Conservation (phyloP, 1,140 invertebrate genomes). For the Drosophila subobscura region DNA sequence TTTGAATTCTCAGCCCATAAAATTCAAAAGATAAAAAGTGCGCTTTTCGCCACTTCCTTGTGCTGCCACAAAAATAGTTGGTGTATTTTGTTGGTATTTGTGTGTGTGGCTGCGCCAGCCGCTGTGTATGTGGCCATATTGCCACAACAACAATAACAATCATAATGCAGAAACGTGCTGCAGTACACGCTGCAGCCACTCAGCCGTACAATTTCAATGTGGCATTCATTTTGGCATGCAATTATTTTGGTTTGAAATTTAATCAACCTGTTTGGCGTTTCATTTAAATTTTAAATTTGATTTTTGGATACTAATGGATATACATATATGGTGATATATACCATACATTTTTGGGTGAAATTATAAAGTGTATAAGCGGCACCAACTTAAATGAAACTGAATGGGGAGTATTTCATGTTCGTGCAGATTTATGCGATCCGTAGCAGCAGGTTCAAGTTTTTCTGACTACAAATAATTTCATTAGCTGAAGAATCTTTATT, state of each 20-base stretch:
- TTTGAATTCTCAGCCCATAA: constrained; percentile 77
- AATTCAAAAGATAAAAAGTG: constrained; percentile 74
- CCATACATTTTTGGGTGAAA: neutral
- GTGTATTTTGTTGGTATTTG: constrained; percentile 26
- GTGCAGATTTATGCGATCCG: no score
- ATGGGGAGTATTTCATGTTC: no score
- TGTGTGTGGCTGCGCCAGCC: constrained; percentile 2
- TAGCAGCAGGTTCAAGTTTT: no score
- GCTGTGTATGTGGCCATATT: constrained; percentile 9
- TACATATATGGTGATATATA: no score
- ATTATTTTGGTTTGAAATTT: constrained; percentile 34
- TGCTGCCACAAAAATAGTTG: constrained; percentile 46
- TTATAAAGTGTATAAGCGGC: neutral
- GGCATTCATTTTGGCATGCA: constrained; percentile 28
- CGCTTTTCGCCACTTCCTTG: constrained; percentile 61
- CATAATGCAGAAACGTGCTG: constrained; percentile 51
- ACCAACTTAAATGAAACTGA: no score
- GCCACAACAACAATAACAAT: constrained; percentile 41
- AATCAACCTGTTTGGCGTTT: constrained; percentile 33
- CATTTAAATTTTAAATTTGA: constrained; percentile 35
- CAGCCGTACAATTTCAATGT: constrained; percentile 42
- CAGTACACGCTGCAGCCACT: constrained; percentile 18
- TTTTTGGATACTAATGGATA: neutral
- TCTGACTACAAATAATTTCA: no score
- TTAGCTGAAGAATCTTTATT: no score